Evolutionary conservation across 2,113 vertebrate genomes (phyloP), one percentile per base, ranked within the genome.

Genomic region (Myotis yumanensis): DNA sequence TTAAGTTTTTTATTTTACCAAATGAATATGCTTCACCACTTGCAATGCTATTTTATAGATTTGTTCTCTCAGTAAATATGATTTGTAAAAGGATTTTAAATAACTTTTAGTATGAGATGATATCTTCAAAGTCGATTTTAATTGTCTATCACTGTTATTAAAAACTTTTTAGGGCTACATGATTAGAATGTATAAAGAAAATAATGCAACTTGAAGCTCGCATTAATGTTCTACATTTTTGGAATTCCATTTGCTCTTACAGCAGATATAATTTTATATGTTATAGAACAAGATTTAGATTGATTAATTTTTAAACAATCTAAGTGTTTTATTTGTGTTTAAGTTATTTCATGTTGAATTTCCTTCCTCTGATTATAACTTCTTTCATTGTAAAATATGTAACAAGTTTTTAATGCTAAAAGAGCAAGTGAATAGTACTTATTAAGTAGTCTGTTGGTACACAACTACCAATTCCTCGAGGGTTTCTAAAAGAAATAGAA

Each of bases 91-190:
- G 0, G 7, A 40, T 48, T 59, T 88, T 72, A 87, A 87, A 43
- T 80, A 57, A 54, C 14, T 48, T 90, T 91, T 54, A 72, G 4
- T 57, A 35, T 76, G 64, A 68, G 89, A 48, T 40, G 1, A 18
- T 59, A 89, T 66, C 16, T 46, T 77, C 32, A 90, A 89, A 75
- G 40, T 89, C 32, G 1, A 91, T 46, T 91, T 95, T 82, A 92
- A 25, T 57, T 25, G 57, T 52, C 28, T 86, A 30, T 66, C 17
- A 85, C 15, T 57, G 1, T 59, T 43, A 71, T 82, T 40, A 83
- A 88, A 69, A 69, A 73, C 75, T 73, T 5, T 32, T 95, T 75
- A 54, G 40, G 43, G 5, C 1, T 69, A 66, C 20, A 51, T 2
- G 8, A 84, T 40, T 66, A 75, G 25, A 87, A 73, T 28, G 2